Evolutionary conservation across 2,888 invertebrate genomes (phyloP), one percentile per base, ranked within the genome.

Genomic region (Scotopteryx bipunctaria): DNA sequence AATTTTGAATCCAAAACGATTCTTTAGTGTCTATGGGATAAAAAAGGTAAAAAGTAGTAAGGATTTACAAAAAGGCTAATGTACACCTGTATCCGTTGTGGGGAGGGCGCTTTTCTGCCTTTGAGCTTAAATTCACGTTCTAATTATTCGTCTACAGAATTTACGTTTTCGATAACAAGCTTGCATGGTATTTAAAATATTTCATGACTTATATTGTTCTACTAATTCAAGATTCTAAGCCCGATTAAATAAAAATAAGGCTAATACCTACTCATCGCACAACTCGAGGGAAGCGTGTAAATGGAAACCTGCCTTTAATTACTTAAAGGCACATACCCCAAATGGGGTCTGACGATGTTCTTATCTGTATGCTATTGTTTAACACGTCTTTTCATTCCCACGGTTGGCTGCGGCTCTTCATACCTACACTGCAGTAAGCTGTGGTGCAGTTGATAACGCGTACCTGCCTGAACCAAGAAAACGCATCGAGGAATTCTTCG

Each of bases 381-480:
- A 86, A 90, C 86, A 79, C 79, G 83, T 81, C 84, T 82, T 83
- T 86, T 88, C 76, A 83, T 88, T 90, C 89, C 90, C 89, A 89
- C 90, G 90, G 79, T 83, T 80, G 79, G 58, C 64, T 36, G 44
- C 40, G 38, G 23, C 43, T 21, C 9, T 35, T 8, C 2, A 31
- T 54, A 54, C 21, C 8, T 25, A 45, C 48, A 14, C 9, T 36
- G n/a, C 1, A 23, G 75, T 70, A 49, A 41, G 62, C 66, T 69
- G 68, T 74, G 72, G 58, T 65, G 63, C 64, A 57, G 64, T 80
- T 86, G 90, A 89, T 89, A 89, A 87, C 77, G 76, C 73, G 65
- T 80, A 78, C 79, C 77, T 77, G 75, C 54, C 55, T 42, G 43
- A 59, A 56, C 55, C 61, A 64, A 66, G 69, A 64, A 70, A 69